Evolutionary conservation across 2,888 invertebrate species (phyloP).

Genomic region (Pomacea canaliculata): DNA sequence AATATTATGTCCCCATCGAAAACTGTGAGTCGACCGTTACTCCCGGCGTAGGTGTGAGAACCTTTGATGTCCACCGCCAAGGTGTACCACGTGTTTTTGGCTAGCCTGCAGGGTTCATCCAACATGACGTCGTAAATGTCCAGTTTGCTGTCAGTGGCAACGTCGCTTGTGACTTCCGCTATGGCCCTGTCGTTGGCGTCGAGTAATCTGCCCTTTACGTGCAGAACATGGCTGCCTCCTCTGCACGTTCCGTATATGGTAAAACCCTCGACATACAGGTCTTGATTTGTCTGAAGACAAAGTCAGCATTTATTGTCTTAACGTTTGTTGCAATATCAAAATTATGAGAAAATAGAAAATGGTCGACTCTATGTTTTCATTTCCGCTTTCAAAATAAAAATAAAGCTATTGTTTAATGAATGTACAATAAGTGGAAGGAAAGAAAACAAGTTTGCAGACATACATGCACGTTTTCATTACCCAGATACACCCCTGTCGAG

Average conservation of each 20-base stretch:
- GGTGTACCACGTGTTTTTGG: slow-evolving; percentile 17
- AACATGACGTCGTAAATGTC: slow-evolving; percentile 34
- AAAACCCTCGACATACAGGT: slow-evolving; percentile 27
- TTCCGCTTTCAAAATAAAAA: no score
- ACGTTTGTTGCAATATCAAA: not conserved
- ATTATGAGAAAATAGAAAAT: no score
- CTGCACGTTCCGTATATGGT: slow-evolving; percentile 29
- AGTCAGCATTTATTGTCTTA: not conserved
- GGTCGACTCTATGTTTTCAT: no score
- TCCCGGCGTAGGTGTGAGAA: slow-evolving; percentile 30
- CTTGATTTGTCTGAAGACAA: slow-evolving; percentile 21
- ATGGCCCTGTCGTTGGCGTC: slow-evolving; percentile 22
- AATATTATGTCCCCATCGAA: slow-evolving; percentile 24
- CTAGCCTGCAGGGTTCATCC: slow-evolving; percentile 11
- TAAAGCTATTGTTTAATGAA: no score
- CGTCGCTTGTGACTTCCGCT: slow-evolving; percentile 4
- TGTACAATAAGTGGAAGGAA: no score
- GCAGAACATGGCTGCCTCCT: slow-evolving; percentile 20
- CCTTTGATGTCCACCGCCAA: slow-evolving; percentile 27
- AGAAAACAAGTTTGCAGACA: no score
- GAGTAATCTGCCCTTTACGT: slow-evolving; percentile 23
- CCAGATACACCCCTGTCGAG: no score
- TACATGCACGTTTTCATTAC: no score
- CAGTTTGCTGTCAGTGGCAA: slow-evolving; percentile 20
- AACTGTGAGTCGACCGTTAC: slow-evolving; percentile 21